Evolutionary conservation across 2,113 vertebrate species (phyloP).

Genomic region (Archocentrus centrarchus): DNA sequence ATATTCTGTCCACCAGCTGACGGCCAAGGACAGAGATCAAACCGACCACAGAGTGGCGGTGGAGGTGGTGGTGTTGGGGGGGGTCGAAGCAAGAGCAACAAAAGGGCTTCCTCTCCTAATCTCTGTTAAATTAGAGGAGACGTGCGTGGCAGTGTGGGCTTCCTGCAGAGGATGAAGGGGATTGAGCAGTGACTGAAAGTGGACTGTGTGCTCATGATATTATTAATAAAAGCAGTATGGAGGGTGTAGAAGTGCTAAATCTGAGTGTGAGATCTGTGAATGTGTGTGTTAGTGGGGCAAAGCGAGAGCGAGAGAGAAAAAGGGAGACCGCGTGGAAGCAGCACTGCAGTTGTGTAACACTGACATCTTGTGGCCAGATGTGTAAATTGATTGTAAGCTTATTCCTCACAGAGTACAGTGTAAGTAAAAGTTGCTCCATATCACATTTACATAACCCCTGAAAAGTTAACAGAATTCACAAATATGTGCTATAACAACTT

Average conservation of each 20-base stretch:
- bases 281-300: background rate
- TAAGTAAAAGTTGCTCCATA: background rate
- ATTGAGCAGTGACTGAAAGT: constrained; percentile 51
- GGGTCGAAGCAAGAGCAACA: constrained; percentile 40
- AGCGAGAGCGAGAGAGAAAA: background rate
- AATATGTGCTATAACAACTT: background rate
- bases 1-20: constrained; percentile 65
- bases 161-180: constrained; percentile 46
- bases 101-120: constrained; percentile 58
- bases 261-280: background rate
- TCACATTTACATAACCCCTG: background rate
- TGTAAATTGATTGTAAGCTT: fast-evolving
- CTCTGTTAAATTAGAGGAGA: constrained; percentile 59
- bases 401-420: background rate
- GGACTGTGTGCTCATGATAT: constrained; percentile 38
- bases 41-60: constrained; percentile 45
- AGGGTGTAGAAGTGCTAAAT: constrained; percentile 2
- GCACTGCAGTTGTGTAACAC: constrained; percentile 43
- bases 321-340: background rate
- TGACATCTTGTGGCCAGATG: constrained; percentile 68
- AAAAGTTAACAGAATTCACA: background rate
- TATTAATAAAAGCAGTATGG: constrained; percentile 45
- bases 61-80: background rate
- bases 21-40: constrained; percentile 62
- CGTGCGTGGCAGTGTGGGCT: constrained; percentile 34